Evolutionary conservation across 2,797 vertebrate species (phyloP), one percentile per base, ranked within the genome.

Genomic region (Psittacula derbiana): DNA sequence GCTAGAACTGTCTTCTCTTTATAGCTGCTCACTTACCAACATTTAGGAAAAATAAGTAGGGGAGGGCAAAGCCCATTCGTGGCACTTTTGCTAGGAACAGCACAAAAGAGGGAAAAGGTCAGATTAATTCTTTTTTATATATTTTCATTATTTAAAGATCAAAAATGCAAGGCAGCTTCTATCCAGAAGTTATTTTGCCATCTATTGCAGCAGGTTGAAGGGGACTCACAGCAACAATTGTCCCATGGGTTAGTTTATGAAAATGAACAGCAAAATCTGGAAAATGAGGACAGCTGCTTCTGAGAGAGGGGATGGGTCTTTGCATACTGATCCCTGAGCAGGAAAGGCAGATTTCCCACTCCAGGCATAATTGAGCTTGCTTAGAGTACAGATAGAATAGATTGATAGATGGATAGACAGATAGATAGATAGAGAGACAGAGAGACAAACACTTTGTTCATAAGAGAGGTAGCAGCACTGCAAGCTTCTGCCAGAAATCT

Each of bases 231-330:
- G 57, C 6, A 24, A 66, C 67, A 38, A 28, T 33, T n/a, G 6
- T 36, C 20, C 24, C 3, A 0, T 16, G 27, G 15, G 23, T 16
- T 27, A 25, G 2, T 25, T 87, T 5, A n/a, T 10, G 61, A n/a
- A 91, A 93, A 78, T n/a, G 74, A 84, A 27, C 3, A 65, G 27
- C 23, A 69, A 73, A 82, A 62, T 30, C 8, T 46, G 64, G 46
- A 85, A 90, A 95, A 85, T 0, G n/a, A 36, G 5, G 23, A 16
- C 21, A 81, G 16, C 25, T 65, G 25, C 38, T 79, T 41, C 66
- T 38, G 38, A 52, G 25, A 49, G 40, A 65, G 4, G 19, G 11
- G 8, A n/a, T 23, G 19, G 4, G 8, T 41, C 14, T 78, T 67
- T 70, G 36, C 2, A 13, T 47, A 61, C 12, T 46, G 10, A 16